phyloP scores from a whole-genome alignment of 2,113 vertebrate genomes.

The Etheostoma cragini region DNA sequence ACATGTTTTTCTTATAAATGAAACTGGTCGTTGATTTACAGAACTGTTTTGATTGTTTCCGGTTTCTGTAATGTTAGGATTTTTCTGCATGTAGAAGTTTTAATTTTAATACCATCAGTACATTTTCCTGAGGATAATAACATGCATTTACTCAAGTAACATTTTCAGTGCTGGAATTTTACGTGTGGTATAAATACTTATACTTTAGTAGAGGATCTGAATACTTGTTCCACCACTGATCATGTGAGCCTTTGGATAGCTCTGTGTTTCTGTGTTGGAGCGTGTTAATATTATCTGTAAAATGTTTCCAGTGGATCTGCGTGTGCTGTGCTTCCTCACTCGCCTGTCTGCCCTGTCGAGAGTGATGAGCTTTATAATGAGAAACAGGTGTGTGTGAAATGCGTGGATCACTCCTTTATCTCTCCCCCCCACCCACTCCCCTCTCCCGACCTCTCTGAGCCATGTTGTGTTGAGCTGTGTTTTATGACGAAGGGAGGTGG shows the following conservation, averaged over 20 bases:
- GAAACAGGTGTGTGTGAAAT: slow-evolving; percentile 84
- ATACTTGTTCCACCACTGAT: background rate
- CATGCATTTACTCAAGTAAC: too few species aligned
- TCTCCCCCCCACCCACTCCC: slow-evolving; percentile 7
- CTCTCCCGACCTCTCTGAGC: slow-evolving; percentile 40
- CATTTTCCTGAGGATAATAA: too few species aligned
- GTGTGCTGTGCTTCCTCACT: slow-evolving; percentile 53
- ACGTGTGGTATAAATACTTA: too few species aligned
- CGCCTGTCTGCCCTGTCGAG: slow-evolving; percentile 61
- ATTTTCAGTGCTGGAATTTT: too few species aligned
- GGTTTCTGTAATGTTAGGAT: too few species aligned
- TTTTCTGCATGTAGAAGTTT: too few species aligned
- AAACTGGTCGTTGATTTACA: too few species aligned
- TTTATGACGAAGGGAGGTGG: slow-evolving; percentile 56
- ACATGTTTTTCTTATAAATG: too few species aligned
- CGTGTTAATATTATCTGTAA: slow-evolving; percentile 52
- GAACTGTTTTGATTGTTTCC: too few species aligned
- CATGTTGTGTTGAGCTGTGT: slow-evolving; percentile 37
- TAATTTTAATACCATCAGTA: too few species aligned
- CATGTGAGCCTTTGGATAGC: slow-evolving; percentile 36
- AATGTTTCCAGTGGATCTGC: slow-evolving; percentile 59
- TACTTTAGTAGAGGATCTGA: too few species aligned
- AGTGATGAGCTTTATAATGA: slow-evolving; percentile 79
- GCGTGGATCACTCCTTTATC: slow-evolving; percentile 66
- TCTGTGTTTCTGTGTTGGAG: slow-evolving; percentile 46